A percentile compares a stretch with the other conserved stretches of the same genome.
Evolutionary conservation across 2,797 vertebrate species (phyloP).

Genomic region (Gymnopithys bicolor): DNA sequence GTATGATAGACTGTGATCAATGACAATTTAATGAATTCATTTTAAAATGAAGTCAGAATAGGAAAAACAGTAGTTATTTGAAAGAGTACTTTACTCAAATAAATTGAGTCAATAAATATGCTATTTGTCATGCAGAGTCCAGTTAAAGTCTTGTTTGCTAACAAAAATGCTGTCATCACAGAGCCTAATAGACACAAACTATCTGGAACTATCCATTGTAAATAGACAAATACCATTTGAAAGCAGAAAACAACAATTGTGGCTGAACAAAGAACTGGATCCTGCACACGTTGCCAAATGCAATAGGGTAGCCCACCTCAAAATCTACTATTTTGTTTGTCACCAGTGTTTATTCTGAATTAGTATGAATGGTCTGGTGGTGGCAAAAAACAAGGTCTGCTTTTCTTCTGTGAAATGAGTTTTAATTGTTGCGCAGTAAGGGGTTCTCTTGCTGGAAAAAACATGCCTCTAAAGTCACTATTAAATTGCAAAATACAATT

Average conservation of each 20-base stretch:
- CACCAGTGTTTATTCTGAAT: not conserved
- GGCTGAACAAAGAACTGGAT: slow-evolving; percentile 2
- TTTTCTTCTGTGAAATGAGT: not conserved
- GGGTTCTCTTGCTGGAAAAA: not conserved
- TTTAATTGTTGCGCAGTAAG: not conserved
- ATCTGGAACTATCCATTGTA: slow-evolving; percentile 36
- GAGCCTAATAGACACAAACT: slow-evolving; percentile 51
- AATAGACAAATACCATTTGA: slow-evolving; percentile 54
- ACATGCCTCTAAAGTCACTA: not conserved
- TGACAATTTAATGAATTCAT: slow-evolving; percentile 71
- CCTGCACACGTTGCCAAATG: not conserved
- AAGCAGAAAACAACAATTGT: slow-evolving; percentile 34
- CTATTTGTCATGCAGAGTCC: slow-evolving; percentile 67
- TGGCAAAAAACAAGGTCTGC: not conserved
- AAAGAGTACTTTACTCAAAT: slow-evolving; percentile 56
- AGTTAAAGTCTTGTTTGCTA: slow-evolving; percentile 66
- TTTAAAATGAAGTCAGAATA: slow-evolving; percentile 61
- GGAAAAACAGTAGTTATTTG: slow-evolving; percentile 51
- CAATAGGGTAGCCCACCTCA: not conserved
- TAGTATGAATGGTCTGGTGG: not conserved
- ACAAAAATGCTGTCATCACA: slow-evolving; percentile 60
- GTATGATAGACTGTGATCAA: slow-evolving; percentile 64
- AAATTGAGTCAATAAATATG: slow-evolving; percentile 74
- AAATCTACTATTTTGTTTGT: not conserved
- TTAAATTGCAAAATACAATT: not conserved